Percentiles rank a stretch among this genome's conserved stretches.
These are phyloP conservation scores for Cyclargus thomasi DNA, from an alignment of 1,140 invertebrate species.

Conservation along the genomic window DNA sequence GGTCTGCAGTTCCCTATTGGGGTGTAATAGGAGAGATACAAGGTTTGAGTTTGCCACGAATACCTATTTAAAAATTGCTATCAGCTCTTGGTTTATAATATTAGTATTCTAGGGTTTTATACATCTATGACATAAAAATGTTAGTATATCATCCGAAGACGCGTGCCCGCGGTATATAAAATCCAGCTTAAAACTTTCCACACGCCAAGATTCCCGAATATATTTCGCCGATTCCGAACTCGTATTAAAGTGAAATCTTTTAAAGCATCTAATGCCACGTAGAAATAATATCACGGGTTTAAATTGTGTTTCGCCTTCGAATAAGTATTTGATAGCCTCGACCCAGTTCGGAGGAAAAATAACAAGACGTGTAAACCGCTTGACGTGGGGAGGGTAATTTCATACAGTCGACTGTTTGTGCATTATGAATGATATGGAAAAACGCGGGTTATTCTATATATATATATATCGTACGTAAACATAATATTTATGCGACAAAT, in stretches of 20 bases:
- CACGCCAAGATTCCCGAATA: background rate
- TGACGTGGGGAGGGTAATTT: background rate
- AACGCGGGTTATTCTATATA: background rate
- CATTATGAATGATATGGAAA: background rate
- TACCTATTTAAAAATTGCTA: too few relatives aligned
- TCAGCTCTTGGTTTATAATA: too few relatives aligned
- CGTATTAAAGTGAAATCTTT: slow-evolving; percentile 1
- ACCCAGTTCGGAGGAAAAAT: background rate
- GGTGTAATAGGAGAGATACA: too few relatives aligned
- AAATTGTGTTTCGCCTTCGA: background rate
- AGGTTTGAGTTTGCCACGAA: too few relatives aligned
- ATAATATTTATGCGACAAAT: too few relatives aligned
- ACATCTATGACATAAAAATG: too few relatives aligned
- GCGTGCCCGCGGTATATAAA: background rate
- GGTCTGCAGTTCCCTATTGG: too few relatives aligned
- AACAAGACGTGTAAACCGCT: background rate
- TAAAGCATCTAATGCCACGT: background rate
- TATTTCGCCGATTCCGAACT: background rate
- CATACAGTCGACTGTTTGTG: background rate
- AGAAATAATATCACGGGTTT: background rate
- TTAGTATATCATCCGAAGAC: too few relatives aligned
- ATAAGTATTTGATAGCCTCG: background rate
- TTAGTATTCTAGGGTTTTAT: too few relatives aligned
- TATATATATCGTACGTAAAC: too few relatives aligned
- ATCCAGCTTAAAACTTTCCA: background rate